Base-by-base conservation (phyloP, 2,113 vertebrate species). In the Alligator mississippiensis region DNA sequence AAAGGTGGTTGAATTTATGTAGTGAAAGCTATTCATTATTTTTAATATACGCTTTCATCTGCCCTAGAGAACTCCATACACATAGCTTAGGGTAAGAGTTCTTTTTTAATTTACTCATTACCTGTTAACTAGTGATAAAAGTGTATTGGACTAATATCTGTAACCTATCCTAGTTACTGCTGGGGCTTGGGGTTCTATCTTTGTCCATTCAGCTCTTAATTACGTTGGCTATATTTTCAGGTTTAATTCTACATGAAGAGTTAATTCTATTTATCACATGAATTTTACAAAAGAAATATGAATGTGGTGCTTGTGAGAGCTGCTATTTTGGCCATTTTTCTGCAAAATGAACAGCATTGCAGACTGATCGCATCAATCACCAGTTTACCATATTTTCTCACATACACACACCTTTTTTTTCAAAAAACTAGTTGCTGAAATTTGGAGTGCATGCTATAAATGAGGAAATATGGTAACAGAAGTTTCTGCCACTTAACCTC, bases 61-160 rank as follows among this genome's bases (percentile, higher is more conserved):
- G 77, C 92, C 47, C 90, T 89, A 92, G 87, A 93, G 93, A 93
- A 89, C 72, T 92, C 3, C 0, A 58, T 89, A 80, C 54, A 14
- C 92, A 93, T 85, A 68, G 90, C 93, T 80, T 72, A 85, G 72
- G n/a, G 28, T 93, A 82, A 72, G 80, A 90, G 93, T 80, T 89
- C 61, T 21, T 30, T 90, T 94, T 22, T 80, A 93, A 92, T 82
- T 28, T 5, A 54, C 64, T 62, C 77, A 83, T 79, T 77, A 93
- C 68, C 80, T 95, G 87, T 34, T 62, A 87, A 83, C 68, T 87
- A 61, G 78, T 76, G 89, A 84, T 80, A 83, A 34, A 84, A 92
- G 72, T 64, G 28, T 38, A 59, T 13, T 86, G 83, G 77, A 28
- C 47, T 70, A 58, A 25, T 34, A 47, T 18, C 85, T 62, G 62